Conservation (phyloP, 2,888 invertebrate genomes). For the Megastigmus dorsalis region DNA sequence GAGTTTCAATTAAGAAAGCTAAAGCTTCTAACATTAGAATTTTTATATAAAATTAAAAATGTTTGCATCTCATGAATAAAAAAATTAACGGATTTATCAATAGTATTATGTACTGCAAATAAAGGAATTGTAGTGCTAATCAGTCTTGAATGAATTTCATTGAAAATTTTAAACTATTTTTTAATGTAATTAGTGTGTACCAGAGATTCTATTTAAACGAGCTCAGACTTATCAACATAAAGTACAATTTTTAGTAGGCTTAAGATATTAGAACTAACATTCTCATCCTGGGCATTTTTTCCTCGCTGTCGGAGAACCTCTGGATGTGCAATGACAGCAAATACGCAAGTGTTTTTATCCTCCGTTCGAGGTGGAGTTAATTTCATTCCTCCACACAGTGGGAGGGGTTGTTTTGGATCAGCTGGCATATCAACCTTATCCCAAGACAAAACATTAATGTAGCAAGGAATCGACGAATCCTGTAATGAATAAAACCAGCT, state of each 20-base stretch:
- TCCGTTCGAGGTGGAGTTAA: conserved; percentile 78
- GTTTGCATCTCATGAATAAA: too few relatives aligned
- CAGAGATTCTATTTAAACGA: background rate
- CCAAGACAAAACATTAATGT: conserved; percentile 83
- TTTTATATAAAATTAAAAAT: too few relatives aligned
- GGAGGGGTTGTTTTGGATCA: conserved; percentile 81
- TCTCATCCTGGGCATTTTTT: conserved; percentile 80
- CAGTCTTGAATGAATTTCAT: too few relatives aligned
- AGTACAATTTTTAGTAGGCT: too few relatives aligned
- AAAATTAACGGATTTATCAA: too few relatives aligned
- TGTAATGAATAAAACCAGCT: conserved; percentile 54
- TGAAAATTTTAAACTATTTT: background rate
- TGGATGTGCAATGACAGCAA: conserved; percentile 85
- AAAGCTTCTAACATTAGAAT: too few relatives aligned
- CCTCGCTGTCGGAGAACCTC: conserved; percentile 82
- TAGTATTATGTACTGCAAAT: too few relatives aligned
- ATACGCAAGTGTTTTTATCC: conserved; percentile 79
- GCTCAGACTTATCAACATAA: background rate
- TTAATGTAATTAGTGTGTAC: too few relatives aligned
- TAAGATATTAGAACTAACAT: conserved; percentile 72
- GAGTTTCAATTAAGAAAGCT: background rate
- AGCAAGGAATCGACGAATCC: conserved; percentile 70
- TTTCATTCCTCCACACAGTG: conserved; percentile 84
- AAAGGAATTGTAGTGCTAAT: too few relatives aligned
- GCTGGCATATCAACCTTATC: conserved; percentile 82